phyloP scores from a whole-genome alignment of 2,113 vertebrate species.

The Crotalus helleri region DNA sequence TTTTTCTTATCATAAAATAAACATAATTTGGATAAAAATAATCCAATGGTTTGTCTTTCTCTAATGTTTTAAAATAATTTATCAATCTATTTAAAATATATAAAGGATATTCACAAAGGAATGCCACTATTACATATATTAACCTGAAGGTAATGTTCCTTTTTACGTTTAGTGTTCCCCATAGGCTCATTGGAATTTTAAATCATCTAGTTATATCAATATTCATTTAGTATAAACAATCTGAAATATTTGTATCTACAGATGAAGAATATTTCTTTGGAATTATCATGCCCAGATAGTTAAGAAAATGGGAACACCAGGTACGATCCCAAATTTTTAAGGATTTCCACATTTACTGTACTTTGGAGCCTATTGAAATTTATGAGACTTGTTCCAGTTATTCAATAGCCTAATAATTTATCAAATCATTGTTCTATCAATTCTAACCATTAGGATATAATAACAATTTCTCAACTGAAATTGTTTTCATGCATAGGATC shows the following conservation, averaged over 20 bases:
- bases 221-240: background rate
- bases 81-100: background rate
- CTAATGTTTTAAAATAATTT: background rate
- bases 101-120: background rate
- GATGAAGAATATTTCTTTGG: background rate
- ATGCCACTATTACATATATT: background rate
- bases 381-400: background rate
- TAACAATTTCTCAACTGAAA: background rate
- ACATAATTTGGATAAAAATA: background rate
- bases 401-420: background rate
- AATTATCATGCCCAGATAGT: background rate
- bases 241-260: background rate
- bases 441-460: background rate
- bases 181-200: background rate
- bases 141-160: background rate
- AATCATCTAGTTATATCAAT: background rate
- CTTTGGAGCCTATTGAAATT: background rate
- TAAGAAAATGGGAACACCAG: background rate
- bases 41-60: background rate
- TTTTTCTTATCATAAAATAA: background rate
- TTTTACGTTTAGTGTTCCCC: background rate
- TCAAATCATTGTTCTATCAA: background rate
- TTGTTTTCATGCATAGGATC: background rate
- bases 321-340: background rate
- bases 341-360: background rate